These are phyloP conservation scores for Saimiri boliviensis DNA, from an alignment of 2,113 vertebrate genomes.

Conservation along the genomic window DNA sequence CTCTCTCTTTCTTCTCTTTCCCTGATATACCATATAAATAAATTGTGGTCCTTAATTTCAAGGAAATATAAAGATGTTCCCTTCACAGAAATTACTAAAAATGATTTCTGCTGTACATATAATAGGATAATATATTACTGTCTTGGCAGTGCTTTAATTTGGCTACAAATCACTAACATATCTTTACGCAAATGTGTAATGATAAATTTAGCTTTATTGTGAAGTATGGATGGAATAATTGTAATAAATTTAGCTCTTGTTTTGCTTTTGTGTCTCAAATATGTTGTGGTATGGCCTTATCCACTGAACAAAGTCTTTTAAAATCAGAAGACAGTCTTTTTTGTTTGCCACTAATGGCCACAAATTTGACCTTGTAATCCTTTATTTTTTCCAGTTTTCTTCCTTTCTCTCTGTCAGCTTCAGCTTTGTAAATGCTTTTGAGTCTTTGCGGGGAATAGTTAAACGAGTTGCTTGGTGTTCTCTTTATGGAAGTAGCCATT, in stretches of 20 bases:
- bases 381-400: constrained; percentile 5
- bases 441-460: neutral
- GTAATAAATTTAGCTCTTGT: neutral
- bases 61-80: neutral
- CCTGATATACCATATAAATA: neutral
- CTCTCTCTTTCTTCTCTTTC: neutral
- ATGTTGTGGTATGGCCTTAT: neutral
- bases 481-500: neutral
- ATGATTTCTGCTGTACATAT: neutral
- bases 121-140: neutral
- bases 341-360: neutral
- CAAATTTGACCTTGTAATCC: neutral
- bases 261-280: constrained; percentile 6
- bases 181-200: neutral
- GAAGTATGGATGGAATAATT: neutral
- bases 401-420: neutral
- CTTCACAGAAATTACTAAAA: constrained; percentile 13
- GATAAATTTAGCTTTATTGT: constrained; percentile 13
- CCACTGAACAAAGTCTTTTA: neutral
- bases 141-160: neutral
- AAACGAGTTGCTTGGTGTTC: neutral
- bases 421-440: neutral
- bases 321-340: neutral
- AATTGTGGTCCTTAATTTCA: constrained; percentile 5
- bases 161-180: neutral